These are phyloP conservation scores for Smittia sp. DNA, from an alignment of 2,888 invertebrate genomes.

Conservation along the genomic window DNA sequence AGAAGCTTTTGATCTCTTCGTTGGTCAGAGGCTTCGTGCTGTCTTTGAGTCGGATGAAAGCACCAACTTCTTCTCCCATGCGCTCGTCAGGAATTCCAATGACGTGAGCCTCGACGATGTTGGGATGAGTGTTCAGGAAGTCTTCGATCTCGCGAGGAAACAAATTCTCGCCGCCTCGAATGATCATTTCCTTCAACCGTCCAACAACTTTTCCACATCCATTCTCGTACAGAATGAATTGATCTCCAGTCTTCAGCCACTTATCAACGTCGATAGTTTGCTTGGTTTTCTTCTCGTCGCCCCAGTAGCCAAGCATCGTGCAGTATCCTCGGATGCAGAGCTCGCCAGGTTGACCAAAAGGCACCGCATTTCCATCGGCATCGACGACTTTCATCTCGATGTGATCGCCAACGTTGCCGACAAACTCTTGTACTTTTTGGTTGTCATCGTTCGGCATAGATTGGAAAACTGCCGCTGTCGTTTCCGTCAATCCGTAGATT, in stretches of 20 bases:
- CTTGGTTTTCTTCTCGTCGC: slow-evolving; percentile 66
- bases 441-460: slow-evolving; percentile 54
- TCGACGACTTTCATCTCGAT: slow-evolving; percentile 62
- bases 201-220: slow-evolving; percentile 70
- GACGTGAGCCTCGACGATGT: slow-evolving; percentile 67
- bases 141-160: slow-evolving; percentile 79
- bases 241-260: slow-evolving; percentile 56
- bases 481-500: slow-evolving; percentile 62
- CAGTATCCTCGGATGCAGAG: slow-evolving; percentile 68
- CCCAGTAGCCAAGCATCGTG: slow-evolving; percentile 73
- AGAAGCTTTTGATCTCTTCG: slow-evolving; percentile 61
- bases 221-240: slow-evolving; percentile 47
- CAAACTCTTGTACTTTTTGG: slow-evolving; percentile 54
- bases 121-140: slow-evolving; percentile 65
- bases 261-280: slow-evolving; percentile 62
- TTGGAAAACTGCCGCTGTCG: slow-evolving; percentile 58
- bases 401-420: slow-evolving; percentile 59
- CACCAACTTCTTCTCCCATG: slow-evolving; percentile 71
- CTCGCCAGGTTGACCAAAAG: slow-evolving; percentile 68
- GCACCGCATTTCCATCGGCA: slow-evolving; percentile 60
- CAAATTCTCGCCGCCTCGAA: slow-evolving; percentile 78
- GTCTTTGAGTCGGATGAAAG: slow-evolving; percentile 59
- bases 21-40: slow-evolving; percentile 53
- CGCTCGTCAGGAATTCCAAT: slow-evolving; percentile 58
- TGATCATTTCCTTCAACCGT: slow-evolving; percentile 72